These are phyloP conservation scores for Paracentrotus lividus DNA, from an alignment of 53 echinoderm and acorn worm species.

Conservation along the genomic window DNA sequence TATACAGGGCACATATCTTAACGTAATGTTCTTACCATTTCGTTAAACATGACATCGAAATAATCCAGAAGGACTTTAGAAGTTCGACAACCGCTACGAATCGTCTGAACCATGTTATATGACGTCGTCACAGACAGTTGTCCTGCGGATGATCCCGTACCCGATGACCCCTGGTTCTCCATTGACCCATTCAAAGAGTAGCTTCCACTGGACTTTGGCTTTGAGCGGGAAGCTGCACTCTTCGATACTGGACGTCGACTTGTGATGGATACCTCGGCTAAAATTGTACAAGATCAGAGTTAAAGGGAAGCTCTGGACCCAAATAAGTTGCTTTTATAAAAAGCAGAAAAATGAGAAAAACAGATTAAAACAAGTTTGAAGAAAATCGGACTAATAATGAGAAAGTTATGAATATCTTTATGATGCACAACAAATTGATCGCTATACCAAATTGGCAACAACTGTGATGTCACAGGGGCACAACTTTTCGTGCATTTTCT, in stretches of 20 bases:
- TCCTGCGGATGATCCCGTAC: too few relatives aligned
- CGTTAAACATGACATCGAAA: constrained; percentile 31
- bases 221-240: background rate
- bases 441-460: too few relatives aligned
- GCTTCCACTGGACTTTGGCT: background rate
- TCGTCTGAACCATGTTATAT: background rate
- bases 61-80: constrained; percentile 6
- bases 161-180: background rate
- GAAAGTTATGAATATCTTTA: too few relatives aligned
- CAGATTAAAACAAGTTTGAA: background rate
- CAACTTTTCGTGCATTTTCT: too few relatives aligned
- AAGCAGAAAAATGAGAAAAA: background rate
- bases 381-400: background rate
- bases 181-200: background rate
- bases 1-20: too few relatives aligned
- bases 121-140: constrained; percentile 20
- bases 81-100: background rate
- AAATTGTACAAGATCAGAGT: background rate
- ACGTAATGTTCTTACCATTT: background rate
- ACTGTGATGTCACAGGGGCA: too few relatives aligned
- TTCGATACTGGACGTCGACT: background rate
- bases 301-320: background rate
- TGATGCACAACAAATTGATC: too few relatives aligned
- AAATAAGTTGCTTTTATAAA: background rate
- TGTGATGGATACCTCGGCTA: constrained; percentile 1